Percentiles rank a stretch among this genome's conserved stretches.
Evolutionary conservation across 1,140 invertebrate genomes (phyloP).

Genomic region (Pseudoatta argentina): DNA sequence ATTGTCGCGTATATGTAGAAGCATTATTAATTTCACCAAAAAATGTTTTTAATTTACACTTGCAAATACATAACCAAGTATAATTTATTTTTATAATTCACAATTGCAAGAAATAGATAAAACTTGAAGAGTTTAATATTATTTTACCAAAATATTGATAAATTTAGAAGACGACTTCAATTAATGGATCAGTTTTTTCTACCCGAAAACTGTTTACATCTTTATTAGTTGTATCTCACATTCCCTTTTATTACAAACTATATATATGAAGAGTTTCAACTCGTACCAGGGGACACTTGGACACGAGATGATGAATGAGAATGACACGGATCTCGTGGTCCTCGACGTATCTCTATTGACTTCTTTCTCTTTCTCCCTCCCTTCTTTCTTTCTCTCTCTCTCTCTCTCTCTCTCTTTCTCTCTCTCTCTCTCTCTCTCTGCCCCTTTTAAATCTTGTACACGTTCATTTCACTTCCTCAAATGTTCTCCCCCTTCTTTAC

Average conservation of each 20-base stretch:
- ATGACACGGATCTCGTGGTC: slow-evolving; percentile 52
- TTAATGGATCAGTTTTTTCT: background rate
- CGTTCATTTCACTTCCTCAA: slow-evolving; percentile 50
- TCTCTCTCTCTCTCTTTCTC: background rate
- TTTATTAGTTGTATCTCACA: background rate
- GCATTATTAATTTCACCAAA: background rate
- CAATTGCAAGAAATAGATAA: background rate
- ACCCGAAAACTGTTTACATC: background rate
- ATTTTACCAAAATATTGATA: background rate
- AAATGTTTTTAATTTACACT: background rate
- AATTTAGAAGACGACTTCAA: background rate
- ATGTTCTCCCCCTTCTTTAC: background rate
- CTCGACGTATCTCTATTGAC: slow-evolving; percentile 16
- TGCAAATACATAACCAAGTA: background rate
- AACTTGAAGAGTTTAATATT: background rate
- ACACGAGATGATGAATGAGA: slow-evolving; percentile 66
- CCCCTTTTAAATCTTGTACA: background rate
- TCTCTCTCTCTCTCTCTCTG: background rate
- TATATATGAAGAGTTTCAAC: slow-evolving; percentile 65
- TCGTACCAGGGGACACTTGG: slow-evolving; percentile 61
- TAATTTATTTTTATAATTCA: background rate
- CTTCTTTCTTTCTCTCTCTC: too few relatives aligned
- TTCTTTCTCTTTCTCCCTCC: slow-evolving; percentile 27
- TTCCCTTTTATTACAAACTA: slow-evolving; percentile 55
- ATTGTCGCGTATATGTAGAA: background rate